Evolutionary conservation across 30 jellyfish, hydroid and myxozoan genomes (phyloP).

Genomic region (Aurelia sp.): DNA sequence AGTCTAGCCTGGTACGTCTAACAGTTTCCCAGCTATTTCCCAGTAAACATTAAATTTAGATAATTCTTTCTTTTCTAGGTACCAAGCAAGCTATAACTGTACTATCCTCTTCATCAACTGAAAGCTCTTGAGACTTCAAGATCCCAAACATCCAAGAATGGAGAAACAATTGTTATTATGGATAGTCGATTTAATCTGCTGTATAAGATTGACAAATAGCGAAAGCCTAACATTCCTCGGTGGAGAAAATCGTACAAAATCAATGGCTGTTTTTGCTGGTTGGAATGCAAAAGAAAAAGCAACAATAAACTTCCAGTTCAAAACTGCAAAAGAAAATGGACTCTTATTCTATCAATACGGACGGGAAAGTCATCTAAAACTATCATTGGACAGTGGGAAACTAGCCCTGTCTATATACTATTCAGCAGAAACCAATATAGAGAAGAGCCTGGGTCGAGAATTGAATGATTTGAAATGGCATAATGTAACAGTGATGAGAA

Average conservation of each 20-base stretch:
- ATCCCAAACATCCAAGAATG: too few relatives aligned
- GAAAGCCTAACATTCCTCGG: constrained; percentile 61
- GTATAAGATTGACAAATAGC: background rate
- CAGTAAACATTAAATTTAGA: too few relatives aligned
- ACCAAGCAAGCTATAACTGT: background rate
- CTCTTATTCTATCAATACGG: constrained; percentile 53
- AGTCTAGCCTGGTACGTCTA: too few relatives aligned
- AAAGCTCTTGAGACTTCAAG: background rate
- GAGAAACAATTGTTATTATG: background rate
- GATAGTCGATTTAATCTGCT: background rate
- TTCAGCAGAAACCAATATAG: constrained; percentile 29
- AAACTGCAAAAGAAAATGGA: constrained; percentile 65
- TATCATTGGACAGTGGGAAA: constrained; percentile 39
- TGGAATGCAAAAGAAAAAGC: constrained; percentile 76
- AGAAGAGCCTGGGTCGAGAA: constrained; percentile 42
- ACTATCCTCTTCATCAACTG: background rate
- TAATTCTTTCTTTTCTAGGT: background rate
- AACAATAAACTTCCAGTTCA: constrained; percentile 69
- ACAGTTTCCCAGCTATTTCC: too few relatives aligned
- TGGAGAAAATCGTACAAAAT: constrained; percentile 19
- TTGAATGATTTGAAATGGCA: constrained; percentile 64
- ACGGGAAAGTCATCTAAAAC: background rate
- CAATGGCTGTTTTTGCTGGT: constrained; percentile 66
- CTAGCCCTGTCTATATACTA: constrained; percentile 32
- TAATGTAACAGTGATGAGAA: constrained; percentile 52